Evolutionary conservation across 2,888 invertebrate species (phyloP).

Genomic region (Strigamia crassipes): DNA sequence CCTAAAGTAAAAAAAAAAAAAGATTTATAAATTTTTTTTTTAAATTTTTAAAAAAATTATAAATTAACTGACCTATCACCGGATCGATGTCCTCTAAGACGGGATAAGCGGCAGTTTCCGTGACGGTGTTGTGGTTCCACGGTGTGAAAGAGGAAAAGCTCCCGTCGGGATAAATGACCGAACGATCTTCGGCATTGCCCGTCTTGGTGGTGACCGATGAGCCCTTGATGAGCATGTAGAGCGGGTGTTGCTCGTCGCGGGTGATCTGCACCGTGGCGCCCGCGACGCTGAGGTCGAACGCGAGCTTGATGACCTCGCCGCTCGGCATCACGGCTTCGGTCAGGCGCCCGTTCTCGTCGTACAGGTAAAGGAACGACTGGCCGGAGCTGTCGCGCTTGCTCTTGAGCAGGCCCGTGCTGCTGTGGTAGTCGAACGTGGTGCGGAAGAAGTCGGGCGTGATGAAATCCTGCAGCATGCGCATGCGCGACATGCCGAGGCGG

Average conservation of each 20-base stretch:
- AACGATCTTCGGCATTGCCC: conserved; percentile 57
- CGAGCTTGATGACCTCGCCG: conserved; percentile 81
- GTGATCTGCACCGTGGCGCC: conserved; percentile 85
- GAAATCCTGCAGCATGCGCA: conserved; percentile 87
- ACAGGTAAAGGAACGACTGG: conserved; percentile 83
- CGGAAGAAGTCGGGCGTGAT: conserved; percentile 93
- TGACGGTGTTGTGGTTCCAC: conserved; percentile 85
- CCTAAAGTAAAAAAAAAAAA: conserved; percentile 57
- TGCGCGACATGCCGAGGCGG: conserved; percentile 85
- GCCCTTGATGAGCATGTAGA: conserved; percentile 80
- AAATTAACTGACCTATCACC: conserved; percentile 83
- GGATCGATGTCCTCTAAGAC: conserved; percentile 86
- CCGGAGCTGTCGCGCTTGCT: conserved; percentile 88
- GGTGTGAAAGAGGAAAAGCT: conserved; percentile 79
- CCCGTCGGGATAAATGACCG: conserved; percentile 66
- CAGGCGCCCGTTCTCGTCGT: conserved; percentile 90
- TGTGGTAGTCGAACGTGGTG: conserved; percentile 90
- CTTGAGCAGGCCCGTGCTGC: conserved; percentile 83
- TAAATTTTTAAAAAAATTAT: too few species aligned
- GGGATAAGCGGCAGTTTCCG: conserved; percentile 88
- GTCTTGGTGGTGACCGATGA: conserved; percentile 80
- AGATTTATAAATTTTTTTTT: too few species aligned
- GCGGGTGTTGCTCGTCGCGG: conserved; percentile 59
- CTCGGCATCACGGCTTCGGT: conserved; percentile 92
- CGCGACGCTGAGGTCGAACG: conserved; percentile 86